Percentiles rank a stretch among this genome's conserved stretches.
Evolutionary conservation across 2,888 invertebrate species (phyloP).

Genomic region (Exephanes ischioxanthus): DNA sequence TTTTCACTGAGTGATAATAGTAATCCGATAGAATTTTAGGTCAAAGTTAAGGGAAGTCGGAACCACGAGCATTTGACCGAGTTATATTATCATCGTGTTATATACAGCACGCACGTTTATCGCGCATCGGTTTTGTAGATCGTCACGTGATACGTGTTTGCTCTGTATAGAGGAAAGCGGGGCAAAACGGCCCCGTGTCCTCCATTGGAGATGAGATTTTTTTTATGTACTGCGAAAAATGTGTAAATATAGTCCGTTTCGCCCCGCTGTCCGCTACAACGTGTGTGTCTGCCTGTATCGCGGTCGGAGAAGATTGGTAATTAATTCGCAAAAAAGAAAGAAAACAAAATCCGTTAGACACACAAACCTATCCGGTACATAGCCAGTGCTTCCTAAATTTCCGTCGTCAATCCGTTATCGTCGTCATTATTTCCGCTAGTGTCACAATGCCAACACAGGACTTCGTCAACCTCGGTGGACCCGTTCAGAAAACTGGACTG

Average conservation of each 20-base stretch:
- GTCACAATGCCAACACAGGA: background rate
- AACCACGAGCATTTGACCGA: constrained; percentile 18
- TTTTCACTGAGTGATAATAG: constrained; percentile 43
- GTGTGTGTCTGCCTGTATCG: background rate
- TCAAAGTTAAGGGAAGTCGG: constrained; percentile 53
- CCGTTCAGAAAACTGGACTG: constrained; percentile 11
- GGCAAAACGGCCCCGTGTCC: background rate
- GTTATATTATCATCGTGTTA: constrained; percentile 25
- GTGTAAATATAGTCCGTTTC: background rate
- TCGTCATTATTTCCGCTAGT: constrained; percentile 59
- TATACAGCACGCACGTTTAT: background rate
- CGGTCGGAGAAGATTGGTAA: background rate
- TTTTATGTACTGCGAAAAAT: background rate
- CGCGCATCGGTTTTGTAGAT: background rate
- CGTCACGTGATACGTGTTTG: background rate
- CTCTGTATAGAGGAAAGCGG: background rate
- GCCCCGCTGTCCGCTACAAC: background rate
- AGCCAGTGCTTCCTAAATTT: constrained; percentile 58
- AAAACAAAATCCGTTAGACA: constrained; percentile 52
- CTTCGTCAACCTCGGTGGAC: constrained; percentile 1
- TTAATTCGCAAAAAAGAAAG: constrained; percentile 3
- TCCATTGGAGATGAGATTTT: background rate
- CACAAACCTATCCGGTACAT: constrained; percentile 36
- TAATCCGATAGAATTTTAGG: constrained; percentile 42
- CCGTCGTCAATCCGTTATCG: constrained; percentile 54